These are phyloP conservation scores for Acrocephalus kingi DNA, from an alignment of 2,113 vertebrate genomes.

Conservation along the genomic window DNA sequence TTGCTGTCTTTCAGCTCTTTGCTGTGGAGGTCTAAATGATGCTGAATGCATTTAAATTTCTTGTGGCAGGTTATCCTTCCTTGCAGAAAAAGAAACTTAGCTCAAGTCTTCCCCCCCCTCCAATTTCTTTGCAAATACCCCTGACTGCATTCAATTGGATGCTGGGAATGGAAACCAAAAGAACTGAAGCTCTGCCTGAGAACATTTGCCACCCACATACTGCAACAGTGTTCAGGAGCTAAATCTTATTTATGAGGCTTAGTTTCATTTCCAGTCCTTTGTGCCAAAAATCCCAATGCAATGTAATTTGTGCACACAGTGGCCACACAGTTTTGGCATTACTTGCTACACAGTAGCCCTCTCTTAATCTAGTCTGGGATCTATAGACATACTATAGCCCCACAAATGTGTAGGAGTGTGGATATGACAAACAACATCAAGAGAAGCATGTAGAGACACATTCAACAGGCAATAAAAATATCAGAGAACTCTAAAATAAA, in stretches of 20 bases:
- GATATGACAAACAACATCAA: neutral
- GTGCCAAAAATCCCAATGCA: constrained; percentile 18
- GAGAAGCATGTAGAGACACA: neutral
- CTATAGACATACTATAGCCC: neutral
- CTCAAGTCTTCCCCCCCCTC: neutral
- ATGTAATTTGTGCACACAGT: neutral
- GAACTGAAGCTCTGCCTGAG: constrained; percentile 23
- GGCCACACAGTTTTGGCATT: neutral
- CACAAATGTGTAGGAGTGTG: neutral
- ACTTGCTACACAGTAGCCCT: neutral
- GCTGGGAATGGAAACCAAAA: neutral
- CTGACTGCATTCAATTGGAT: neutral
- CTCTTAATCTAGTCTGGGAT: neutral
- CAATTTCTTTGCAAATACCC: neutral
- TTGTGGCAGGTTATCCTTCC: neutral
- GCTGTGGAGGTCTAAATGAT: neutral
- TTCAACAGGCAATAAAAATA: neutral
- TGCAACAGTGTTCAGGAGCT: constrained; percentile 1
- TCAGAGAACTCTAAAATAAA: neutral
- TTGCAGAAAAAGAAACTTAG: neutral
- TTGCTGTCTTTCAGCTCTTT: neutral
- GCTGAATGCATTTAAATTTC: neutral
- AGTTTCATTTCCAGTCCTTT: constrained; percentile 17
- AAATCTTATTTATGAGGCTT: constrained; percentile 44
- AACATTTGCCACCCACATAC: constrained; percentile 48